Evolutionary conservation across 2,113 vertebrate species (phyloP).

Genomic region (Sprattus sprattus): DNA sequence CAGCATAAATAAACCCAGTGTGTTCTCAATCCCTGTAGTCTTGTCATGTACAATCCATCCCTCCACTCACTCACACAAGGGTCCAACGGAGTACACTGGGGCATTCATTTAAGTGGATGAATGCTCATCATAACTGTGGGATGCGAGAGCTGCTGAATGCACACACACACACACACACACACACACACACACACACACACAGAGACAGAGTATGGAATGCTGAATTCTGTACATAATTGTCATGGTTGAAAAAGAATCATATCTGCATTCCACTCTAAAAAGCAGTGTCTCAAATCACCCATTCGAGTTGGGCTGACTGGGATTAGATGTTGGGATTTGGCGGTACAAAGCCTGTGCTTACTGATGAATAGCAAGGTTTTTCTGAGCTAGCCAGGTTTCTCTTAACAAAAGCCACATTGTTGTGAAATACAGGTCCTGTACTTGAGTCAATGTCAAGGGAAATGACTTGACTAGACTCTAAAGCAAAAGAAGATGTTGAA

Average conservation of each 20-base stretch:
- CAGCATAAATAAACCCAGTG: not conserved
- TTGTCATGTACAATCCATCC: not conserved
- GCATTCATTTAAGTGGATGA: conserved; percentile 10
- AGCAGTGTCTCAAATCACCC: not conserved
- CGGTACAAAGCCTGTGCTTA: not conserved
- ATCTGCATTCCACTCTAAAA: not conserved
- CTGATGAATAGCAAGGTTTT: not conserved
- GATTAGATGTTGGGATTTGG: conserved; percentile 13
- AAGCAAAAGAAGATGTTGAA: not conserved
- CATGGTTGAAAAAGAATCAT: not conserved
- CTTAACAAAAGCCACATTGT: not conserved
- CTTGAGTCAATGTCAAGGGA: not conserved
- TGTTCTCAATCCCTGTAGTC: not conserved
- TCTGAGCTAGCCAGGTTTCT: not conserved
- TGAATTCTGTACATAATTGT: not conserved
- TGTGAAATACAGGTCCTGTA: not conserved
- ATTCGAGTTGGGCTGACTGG: not conserved
- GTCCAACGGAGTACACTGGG: not conserved
- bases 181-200: not conserved
- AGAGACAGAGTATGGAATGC: not conserved
- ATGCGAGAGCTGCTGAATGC: not conserved
- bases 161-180: not conserved
- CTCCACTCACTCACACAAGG: not conserved
- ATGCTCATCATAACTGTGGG: conserved; percentile 11
- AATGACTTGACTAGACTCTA: not conserved